phyloP scores from a whole-genome alignment of 2,888 invertebrate genomes.

The Cephus nigrinus region DNA sequence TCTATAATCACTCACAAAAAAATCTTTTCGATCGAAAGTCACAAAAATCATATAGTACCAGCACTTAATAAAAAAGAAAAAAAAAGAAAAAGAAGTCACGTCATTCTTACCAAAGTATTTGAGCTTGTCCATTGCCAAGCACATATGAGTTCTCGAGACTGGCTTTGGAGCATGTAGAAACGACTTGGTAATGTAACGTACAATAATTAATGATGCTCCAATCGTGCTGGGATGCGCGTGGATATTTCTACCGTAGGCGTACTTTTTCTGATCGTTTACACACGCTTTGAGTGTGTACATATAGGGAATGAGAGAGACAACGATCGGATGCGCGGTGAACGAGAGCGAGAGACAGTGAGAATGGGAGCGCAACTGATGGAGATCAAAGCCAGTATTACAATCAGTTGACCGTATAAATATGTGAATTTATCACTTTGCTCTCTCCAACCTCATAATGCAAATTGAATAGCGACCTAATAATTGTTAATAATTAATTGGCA shows the following conservation, averaged over 20 bases:
- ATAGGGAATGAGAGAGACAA: neutral
- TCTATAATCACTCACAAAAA: neutral
- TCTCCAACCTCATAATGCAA: neutral
- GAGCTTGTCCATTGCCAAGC: neutral
- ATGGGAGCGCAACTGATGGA: neutral
- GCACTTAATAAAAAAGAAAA: neutral
- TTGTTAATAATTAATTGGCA: neutral
- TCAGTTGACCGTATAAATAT: neutral
- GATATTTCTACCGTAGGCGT: neutral
- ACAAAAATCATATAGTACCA: neutral
- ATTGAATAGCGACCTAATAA: neutral
- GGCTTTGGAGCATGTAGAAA: neutral
- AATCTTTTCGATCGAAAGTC: neutral
- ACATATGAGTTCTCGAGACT: neutral
- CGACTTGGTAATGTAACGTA: neutral
- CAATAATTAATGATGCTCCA: neutral
- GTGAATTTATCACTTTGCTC: neutral
- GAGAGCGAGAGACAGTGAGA: neutral
- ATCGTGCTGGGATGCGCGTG: neutral
- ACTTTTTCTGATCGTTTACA: neutral
- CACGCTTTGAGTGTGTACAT: neutral
- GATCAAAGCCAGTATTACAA: neutral
- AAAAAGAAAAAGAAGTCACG: neutral
- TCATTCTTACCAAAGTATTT: neutral
- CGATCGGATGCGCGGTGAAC: neutral